Conservation (phyloP, 2,113 vertebrate species). For the Galbula dea region DNA sequence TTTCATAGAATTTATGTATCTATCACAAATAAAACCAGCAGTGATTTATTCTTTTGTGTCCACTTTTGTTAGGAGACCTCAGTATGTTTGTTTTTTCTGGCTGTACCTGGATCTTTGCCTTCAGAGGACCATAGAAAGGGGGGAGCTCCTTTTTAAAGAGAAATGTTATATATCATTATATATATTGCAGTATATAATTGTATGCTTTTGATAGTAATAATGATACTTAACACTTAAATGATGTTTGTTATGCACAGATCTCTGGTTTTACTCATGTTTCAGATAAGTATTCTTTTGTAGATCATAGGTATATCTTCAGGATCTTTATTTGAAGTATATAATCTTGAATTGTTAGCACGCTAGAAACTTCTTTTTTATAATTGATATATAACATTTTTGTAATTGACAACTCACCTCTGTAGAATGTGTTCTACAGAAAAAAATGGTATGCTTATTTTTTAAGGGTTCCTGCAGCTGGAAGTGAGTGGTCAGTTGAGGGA, state of each 20-base stretch:
- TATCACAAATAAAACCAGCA: neutral
- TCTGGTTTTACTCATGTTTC: neutral
- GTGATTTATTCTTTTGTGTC: neutral
- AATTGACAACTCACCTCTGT: neutral
- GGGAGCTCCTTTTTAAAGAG: neutral
- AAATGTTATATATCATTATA: neutral
- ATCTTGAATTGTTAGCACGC: neutral
- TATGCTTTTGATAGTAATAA: neutral
- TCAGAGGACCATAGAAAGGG: neutral
- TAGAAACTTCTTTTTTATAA: neutral
- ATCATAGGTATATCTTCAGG: neutral
- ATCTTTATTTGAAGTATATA: neutral
- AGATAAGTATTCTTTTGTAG: neutral
- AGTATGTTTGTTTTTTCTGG: constrained; percentile 17
- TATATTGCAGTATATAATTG: neutral
- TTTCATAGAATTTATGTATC: constrained; percentile 12
- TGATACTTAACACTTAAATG: neutral
- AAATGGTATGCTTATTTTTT: neutral
- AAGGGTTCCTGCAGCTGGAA: neutral
- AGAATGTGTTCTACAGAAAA: neutral
- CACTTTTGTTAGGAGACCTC: neutral
- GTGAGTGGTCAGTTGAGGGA: neutral
- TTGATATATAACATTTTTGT: neutral
- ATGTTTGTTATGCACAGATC: neutral
- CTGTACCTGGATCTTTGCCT: neutral